Evolutionary conservation across 2,888 invertebrate genomes (phyloP).

Genomic region (Drosophila pegasa): DNA sequence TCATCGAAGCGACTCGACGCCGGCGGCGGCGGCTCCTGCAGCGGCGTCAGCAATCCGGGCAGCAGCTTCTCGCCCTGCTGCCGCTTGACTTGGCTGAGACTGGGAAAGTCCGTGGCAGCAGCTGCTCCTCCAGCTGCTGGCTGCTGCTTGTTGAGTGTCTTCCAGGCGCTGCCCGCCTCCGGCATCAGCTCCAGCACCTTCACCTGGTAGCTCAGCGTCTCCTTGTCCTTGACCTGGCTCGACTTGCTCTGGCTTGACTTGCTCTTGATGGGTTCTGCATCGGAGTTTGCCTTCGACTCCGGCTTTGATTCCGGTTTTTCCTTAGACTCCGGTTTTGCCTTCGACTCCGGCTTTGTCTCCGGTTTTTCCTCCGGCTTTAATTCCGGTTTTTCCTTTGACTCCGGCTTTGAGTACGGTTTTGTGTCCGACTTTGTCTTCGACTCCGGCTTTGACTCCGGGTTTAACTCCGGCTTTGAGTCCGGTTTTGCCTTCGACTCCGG

Average conservation of each 20-base stretch:
- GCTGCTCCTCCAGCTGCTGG: not conserved
- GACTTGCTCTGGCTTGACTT: conserved; percentile 2
- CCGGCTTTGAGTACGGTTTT: too few relatives aligned
- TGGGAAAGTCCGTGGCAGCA: conserved; percentile 26
- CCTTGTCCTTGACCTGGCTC: not conserved
- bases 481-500: too few relatives aligned
- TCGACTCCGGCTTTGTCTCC: too few relatives aligned
- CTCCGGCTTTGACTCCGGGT: too few relatives aligned
- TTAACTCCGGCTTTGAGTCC: too few relatives aligned
- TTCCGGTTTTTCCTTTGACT: too few relatives aligned
- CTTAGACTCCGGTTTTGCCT: too few relatives aligned
- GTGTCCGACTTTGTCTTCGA: too few relatives aligned
- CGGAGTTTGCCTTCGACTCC: too few relatives aligned
- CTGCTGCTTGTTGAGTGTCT: conserved; percentile 19
- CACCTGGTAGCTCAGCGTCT: conserved; percentile 8
- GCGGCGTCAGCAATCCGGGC: conserved; percentile 6
- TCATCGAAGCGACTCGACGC: conserved; percentile 63
- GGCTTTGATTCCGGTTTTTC: too few relatives aligned
- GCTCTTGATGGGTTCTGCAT: too few relatives aligned
- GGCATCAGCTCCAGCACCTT: conserved; percentile 37
- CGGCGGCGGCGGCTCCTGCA: conserved; percentile 24
- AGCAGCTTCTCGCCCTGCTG: conserved; percentile 17
- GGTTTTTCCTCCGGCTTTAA: too few relatives aligned
- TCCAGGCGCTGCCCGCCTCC: conserved; percentile 20
- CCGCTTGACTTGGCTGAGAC: conserved; percentile 14